Evolutionary conservation across 2,797 vertebrate genomes (phyloP).

Genomic region (Heliangelus exortis): DNA sequence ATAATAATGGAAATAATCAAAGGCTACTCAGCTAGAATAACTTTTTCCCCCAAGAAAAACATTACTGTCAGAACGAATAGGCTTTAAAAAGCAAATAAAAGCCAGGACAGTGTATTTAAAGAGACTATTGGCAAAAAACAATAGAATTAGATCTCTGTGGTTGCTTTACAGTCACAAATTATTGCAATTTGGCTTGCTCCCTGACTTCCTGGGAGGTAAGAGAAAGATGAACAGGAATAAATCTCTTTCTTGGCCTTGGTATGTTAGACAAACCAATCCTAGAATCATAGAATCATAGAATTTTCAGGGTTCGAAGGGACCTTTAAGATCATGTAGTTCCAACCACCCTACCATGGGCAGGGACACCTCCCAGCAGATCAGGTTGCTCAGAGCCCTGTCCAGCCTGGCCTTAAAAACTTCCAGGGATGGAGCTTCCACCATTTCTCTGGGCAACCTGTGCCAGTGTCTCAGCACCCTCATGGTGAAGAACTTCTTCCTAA

Average conservation of each 20-base stretch:
- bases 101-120: background rate
- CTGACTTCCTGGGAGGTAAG: background rate
- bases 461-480: no score
- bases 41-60: background rate
- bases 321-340: background rate
- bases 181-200: background rate
- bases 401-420: no score
- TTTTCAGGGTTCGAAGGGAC: background rate
- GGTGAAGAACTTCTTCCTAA: no score
- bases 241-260: background rate
- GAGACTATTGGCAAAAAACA: background rate
- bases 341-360: no score
- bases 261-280: background rate
- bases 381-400: no score
- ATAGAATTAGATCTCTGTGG: background rate
- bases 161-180: conserved; percentile 23
- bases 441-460: no score
- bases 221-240: background rate
- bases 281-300: background rate
- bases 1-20: conserved; percentile 24
- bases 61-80: conserved; percentile 9
- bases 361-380: no score
- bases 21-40: background rate
- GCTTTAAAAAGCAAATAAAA: conserved; percentile 8
- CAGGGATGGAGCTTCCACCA: no score